Evolutionary conservation across 2,888 invertebrate species (phyloP).

Genomic region (Lasioglossum villosulum): DNA sequence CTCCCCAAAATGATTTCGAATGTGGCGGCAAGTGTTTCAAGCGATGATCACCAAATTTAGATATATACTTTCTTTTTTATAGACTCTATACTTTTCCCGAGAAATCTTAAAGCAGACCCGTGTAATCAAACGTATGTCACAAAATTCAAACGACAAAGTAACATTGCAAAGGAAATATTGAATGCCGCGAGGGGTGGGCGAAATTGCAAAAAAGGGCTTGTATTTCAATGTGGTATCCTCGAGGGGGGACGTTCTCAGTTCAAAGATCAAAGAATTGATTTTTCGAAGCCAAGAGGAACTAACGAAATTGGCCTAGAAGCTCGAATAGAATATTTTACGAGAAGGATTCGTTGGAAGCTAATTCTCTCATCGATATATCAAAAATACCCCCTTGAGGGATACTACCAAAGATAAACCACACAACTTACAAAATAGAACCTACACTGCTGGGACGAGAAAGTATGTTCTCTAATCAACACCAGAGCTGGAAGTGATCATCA

Average conservation of each 20-base stretch:
- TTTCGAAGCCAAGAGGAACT: neutral
- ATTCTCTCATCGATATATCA: neutral
- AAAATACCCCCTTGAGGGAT: conserved; percentile 13
- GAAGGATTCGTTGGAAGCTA: neutral
- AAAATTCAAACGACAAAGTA: neutral
- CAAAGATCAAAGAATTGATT: neutral
- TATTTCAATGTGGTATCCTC: neutral
- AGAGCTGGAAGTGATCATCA: conserved; percentile 31
- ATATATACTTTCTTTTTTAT: neutral
- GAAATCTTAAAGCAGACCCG: neutral
- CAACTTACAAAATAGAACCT: conserved; percentile 52
- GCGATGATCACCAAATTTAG: conserved; percentile 55
- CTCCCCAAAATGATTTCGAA: conserved; percentile 43
- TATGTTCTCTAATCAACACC: conserved; percentile 31
- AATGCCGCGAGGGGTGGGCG: neutral
- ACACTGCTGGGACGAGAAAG: conserved; percentile 36
- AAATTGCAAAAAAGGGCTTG: conserved; percentile 10
- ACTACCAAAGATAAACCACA: conserved; percentile 18
- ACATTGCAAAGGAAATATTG: neutral
- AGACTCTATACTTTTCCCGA: neutral
- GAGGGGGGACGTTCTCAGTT: neutral
- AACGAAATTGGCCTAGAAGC: neutral
- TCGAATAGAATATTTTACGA: neutral
- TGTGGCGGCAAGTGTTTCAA: conserved; percentile 67
- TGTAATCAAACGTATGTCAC: neutral